Evolutionary conservation across 2,888 invertebrate genomes (phyloP).

Genomic region (Tromatobia lineatoria): DNA sequence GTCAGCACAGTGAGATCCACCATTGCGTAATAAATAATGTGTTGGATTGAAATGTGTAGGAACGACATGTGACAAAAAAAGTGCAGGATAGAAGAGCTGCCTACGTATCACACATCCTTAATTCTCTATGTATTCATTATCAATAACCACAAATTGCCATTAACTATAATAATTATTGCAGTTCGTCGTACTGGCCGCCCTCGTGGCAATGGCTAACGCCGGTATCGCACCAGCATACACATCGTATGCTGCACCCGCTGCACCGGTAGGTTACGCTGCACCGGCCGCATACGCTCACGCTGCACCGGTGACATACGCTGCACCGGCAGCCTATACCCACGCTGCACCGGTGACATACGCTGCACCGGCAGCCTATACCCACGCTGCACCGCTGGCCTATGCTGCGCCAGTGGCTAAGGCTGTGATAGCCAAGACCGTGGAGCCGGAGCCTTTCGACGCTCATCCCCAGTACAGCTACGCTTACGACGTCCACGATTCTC

Average conservation of each 20-base stretch:
- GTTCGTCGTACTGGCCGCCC: constrained; percentile 64
- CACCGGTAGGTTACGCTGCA: constrained; percentile 63
- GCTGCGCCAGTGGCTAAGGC: constrained; percentile 36
- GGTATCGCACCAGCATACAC: constrained; percentile 55
- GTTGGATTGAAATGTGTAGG: too few relatives aligned
- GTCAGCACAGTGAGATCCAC: too few relatives aligned
- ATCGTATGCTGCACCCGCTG: constrained; percentile 50
- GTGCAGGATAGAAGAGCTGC: too few relatives aligned
- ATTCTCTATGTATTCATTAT: too few relatives aligned
- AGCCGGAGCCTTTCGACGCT: constrained; percentile 62
- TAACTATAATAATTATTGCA: constrained; percentile 27
- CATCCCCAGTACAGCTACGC: constrained; percentile 72
- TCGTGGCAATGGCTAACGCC: constrained; percentile 65
- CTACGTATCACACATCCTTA: too few relatives aligned
- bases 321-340: constrained; percentile 51
- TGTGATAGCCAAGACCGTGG: constrained; percentile 38
- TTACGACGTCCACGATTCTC: constrained; percentile 68
- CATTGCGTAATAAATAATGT: too few relatives aligned
- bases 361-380: constrained; percentile 52
- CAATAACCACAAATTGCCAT: not conserved
- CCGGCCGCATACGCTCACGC: constrained; percentile 60
- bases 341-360: constrained; percentile 9
- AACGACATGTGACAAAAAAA: too few relatives aligned
- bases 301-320: constrained; percentile 62
- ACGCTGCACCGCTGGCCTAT: constrained; percentile 63